phyloP scores from a whole-genome alignment of 2,888 invertebrate species.

The Celastrina argiolus region DNA sequence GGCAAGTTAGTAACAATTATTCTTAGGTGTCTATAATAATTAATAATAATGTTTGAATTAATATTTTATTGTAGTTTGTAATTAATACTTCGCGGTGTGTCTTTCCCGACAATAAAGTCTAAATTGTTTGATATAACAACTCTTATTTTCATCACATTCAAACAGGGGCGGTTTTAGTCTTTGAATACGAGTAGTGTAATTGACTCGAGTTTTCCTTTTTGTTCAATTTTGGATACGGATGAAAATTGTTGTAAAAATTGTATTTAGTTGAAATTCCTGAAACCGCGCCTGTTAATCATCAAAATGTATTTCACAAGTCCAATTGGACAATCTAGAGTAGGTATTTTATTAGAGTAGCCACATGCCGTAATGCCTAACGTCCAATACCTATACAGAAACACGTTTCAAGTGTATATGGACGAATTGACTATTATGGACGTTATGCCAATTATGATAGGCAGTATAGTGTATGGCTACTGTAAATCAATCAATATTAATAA shows the following conservation, averaged over 20 bases:
- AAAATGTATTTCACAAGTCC: background rate
- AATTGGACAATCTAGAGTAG: background rate
- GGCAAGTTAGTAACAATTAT: constrained; percentile 22
- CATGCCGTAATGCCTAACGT: too few relatives aligned
- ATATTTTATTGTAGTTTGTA: constrained; percentile 10
- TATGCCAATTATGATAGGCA: too few relatives aligned
- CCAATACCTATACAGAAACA: too few relatives aligned
- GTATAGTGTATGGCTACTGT: too few relatives aligned
- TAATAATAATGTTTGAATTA: constrained; percentile 20
- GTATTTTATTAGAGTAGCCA: background rate
- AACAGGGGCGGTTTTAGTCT: background rate
- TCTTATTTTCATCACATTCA: constrained; percentile 17
- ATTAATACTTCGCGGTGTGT: constrained; percentile 16
- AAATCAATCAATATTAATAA: too few relatives aligned
- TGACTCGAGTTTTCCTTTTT: background rate
- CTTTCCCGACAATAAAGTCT: constrained; percentile 18
- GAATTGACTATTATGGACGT: too few relatives aligned
- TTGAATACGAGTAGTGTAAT: background rate
- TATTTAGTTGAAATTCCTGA: background rate
- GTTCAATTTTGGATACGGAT: background rate
- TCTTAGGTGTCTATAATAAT: constrained; percentile 23
- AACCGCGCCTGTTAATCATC: background rate
- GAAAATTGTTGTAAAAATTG: background rate
- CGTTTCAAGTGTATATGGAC: too few relatives aligned
- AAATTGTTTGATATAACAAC: background rate